Base-by-base conservation (phyloP, 2,888 invertebrate genomes). In the Iselma pallidipennis region DNA sequence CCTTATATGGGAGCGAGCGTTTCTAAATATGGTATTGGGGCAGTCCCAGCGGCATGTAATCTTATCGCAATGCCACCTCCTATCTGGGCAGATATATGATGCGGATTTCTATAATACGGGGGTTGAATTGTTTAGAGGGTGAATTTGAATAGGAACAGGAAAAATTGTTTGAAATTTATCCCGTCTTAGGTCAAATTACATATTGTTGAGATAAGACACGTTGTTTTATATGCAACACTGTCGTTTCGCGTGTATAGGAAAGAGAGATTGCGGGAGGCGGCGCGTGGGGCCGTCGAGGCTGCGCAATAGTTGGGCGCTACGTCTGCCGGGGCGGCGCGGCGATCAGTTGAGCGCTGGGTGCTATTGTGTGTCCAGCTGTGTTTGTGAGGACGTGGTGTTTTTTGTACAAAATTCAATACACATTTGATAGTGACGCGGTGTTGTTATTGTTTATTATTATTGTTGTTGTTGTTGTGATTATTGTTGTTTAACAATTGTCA, bases 1-100 rank as follows among this genome's bases (percentile, higher is more conserved):
- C 91, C 91, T 87, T 90, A 90, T 90, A 91, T 88, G 91, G 91
- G 85, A 89, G 85, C 87, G 87, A 85, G 84, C 86, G 87, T 84
- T 87, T 88, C 91, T 90, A 90, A 91, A 91, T 90, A 91, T 88
- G 91, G 91, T 86, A 85, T 86, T 87, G 87, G 60, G 88, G 87
- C 89, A 85, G 87, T 86, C 86, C 85, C 82, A 83, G 73, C 72
- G 76, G 79, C 76, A 79, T 76, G 74, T 81, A 12, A 12, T 4
- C 51, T 26, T 10, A 26, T 16, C 25, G 63, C 60, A 63, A 66
- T 71, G 71, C 72, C 73, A 80, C 75, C 75, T 84, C 83, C 75
- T 80, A 71, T 83, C 78, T 71, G 65, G 57, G 45, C 59, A 31
- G 42, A 37, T 29, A 45, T 48, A 26, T 16, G 42, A 42, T 37